Evolutionary conservation across 2,888 invertebrate species (phyloP), one percentile per base, ranked within the genome.

Genomic region (Ceriagrion tenellum): DNA sequence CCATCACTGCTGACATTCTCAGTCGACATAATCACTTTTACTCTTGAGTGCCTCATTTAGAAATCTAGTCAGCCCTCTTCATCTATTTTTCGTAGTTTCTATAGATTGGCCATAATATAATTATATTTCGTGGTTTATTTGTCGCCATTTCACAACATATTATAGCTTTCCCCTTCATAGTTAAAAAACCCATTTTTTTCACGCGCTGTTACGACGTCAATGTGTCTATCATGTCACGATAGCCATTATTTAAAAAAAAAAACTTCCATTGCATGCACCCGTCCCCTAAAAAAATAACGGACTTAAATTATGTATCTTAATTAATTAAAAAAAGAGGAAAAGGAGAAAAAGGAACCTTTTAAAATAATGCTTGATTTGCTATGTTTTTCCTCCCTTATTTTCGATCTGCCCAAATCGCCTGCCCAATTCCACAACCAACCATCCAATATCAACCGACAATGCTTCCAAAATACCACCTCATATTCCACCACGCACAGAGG

Each of bases 401-500:
- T 20, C 59, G 93, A 81, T 81, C 47, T 47, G 93, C 93, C 90
- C 55, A 88, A 47, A 40, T 47, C 88, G 88, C 88, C 88, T 88
- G 40, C 47, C 89, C 89, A 89, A 55, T 55, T 55, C 55, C 89
- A 89, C 89, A 2, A 47, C 47, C 47, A 47, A 47, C 47, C 90
- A 88, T 55, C 91, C 90, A 95, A 95, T 59, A 47, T 47, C 47
- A 40, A 88, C 88, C 90, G 81, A 59, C 90, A 95, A 95, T 95
- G 69, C 93, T 47, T 69, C 93, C 63, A 93, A n/a, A n/a, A 47
- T 47, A 93, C 69, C 93, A 93, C 93, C 93, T 93, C 93, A 81
- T 81, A 35, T 81, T 96, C 96, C 96, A 96, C 96, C 96, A 47
- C 47, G 47, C 96, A 96, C 96, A 98, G 98, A 98, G 97, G 98